Base-by-base conservation (phyloP, 2,888 invertebrate species). In the Limnephilus marmoratus region DNA sequence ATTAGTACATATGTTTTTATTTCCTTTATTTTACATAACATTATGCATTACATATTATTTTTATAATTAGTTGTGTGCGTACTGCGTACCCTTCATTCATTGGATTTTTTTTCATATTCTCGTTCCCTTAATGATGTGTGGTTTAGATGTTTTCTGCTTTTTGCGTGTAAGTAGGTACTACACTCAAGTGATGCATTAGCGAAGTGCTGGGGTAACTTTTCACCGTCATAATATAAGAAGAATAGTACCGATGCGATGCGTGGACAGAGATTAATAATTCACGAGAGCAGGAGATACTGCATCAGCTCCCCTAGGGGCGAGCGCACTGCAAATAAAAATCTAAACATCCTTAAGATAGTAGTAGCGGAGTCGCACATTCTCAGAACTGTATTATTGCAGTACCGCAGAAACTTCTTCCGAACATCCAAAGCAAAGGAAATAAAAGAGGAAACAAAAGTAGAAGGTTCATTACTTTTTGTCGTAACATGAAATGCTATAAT, bases 251-350 rank as follows among this genome's bases (percentile, higher is more conserved):
- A 82, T 87, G 31, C 37, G 88, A 82, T 87, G 81, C 53, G 88
- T 86, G 87, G 87, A 87, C 34, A 9, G 85, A 88, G 88, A 91
- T 91, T 91, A 87, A 91, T 91, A 91, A 88, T 91, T 87, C 88
- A 86, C 24, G 2, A 24, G 24, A 68, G 68, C 68, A n/a, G 68
- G 68, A 68, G 68, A 68, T 68, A 24, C n/a, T 68, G 68, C 7
- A 7, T 68, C 24, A n/a, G 24, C 68, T 68, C 68, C 68, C 68
- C 68, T 15, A 18, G 15, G 82, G 29, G 82, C 13, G 12, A 15
- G 82, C 34, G 82, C 82, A 82, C 18, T 31, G 31, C 31, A 34
- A 31, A 29, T 82, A 31, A 34, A 82, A 82, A 82, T 18, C 29
- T 15, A 82, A 82, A 82, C 82, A 82, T 34, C 7, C 31, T 4